These are phyloP conservation scores for Pristionchus pacificus DNA, from an alignment of 1,140 invertebrate species.

Conservation along the genomic window DNA sequence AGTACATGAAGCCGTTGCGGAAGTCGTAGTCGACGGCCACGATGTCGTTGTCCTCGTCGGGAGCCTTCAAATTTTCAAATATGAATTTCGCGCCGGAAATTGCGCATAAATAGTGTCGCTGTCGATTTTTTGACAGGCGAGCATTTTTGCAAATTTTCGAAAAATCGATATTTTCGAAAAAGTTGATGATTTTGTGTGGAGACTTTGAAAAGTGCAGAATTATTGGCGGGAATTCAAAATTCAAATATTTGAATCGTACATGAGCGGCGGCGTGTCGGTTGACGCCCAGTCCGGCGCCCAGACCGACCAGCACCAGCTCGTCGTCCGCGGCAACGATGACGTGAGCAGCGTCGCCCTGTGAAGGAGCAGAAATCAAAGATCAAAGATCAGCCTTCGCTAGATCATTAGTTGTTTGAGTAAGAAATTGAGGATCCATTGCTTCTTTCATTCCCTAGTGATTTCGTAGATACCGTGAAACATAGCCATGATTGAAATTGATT, in stretches of 20 bases:
- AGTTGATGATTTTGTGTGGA: no score
- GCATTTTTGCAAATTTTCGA: slow-evolving; percentile 10
- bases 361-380: slow-evolving; percentile 9
- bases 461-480: no score
- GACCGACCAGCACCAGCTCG: slow-evolving; percentile 43
- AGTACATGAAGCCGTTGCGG: slow-evolving; percentile 51
- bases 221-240: neutral
- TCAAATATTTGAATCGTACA: neutral
- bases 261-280: slow-evolving; percentile 47
- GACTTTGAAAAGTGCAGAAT: no score
- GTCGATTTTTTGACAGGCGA: neutral
- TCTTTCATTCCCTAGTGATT: no score
- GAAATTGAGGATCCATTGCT: no score
- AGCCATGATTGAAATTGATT: no score
- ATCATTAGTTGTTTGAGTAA: no score
- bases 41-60: slow-evolving; percentile 47
- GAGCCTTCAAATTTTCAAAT: no score
- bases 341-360: slow-evolving; percentile 46
- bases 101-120: no score
- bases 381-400: no score
- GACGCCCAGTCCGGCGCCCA: slow-evolving; percentile 38
- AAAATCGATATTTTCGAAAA: neutral
- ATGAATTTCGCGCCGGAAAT: no score
- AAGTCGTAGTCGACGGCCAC: slow-evolving; percentile 53
- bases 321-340: slow-evolving; percentile 52